phyloP scores from a whole-genome alignment of 2,888 invertebrate species.

The Melieria omissa region DNA sequence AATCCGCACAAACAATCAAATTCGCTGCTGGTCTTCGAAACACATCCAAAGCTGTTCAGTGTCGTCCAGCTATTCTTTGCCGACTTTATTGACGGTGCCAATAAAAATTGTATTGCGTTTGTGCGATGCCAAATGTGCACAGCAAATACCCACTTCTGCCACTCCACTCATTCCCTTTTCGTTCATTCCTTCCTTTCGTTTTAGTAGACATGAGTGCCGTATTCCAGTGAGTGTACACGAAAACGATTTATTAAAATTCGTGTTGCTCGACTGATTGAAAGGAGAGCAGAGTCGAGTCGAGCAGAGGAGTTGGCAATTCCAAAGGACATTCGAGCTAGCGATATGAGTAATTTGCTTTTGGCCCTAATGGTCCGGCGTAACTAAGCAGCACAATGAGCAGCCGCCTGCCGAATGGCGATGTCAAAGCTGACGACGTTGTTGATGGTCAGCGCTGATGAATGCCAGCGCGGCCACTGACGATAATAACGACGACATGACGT shows the following conservation, averaged over 20 bases:
- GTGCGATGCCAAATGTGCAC: too few species aligned
- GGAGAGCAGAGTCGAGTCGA: neutral
- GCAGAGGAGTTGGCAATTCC: conserved; percentile 37
- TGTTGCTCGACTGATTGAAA: conserved; percentile 13
- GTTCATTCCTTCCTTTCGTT: too few species aligned
- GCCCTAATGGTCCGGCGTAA: conserved; percentile 56
- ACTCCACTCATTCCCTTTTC: too few species aligned
- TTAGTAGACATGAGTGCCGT: too few species aligned
- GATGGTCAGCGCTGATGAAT: conserved; percentile 19
- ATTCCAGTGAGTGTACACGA: neutral
- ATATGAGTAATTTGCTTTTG: conserved; percentile 64
- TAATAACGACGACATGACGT: too few species aligned
- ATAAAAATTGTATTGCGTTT: too few species aligned
- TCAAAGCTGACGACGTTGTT: neutral
- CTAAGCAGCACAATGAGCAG: conserved; percentile 23
- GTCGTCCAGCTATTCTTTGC: neutral
- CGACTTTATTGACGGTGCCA: conserved; percentile 6
- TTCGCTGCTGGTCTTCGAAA: neutral
- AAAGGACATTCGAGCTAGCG: conserved; percentile 50
- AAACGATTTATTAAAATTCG: conserved; percentile 23
- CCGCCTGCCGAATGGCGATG: conserved; percentile 10
- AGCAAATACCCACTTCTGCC: too few species aligned
- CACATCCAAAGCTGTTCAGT: too few species aligned
- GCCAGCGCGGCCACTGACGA: neutral
- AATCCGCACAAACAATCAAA: conserved; percentile 25